Conservation (phyloP, 2,113 vertebrate genomes). For the Vanacampus margaritifer region DNA sequence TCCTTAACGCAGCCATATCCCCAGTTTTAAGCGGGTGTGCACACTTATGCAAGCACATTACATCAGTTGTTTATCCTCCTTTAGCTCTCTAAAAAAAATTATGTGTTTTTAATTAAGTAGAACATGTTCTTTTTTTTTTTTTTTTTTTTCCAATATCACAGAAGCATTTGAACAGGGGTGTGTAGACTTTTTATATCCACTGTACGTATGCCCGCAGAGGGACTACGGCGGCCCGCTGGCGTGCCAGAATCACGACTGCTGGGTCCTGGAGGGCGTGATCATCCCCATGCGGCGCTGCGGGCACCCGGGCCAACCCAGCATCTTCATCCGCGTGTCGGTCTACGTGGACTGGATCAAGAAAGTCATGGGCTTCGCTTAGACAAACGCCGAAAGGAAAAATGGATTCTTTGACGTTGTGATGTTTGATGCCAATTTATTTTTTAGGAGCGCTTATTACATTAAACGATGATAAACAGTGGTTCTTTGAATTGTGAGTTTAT, state of each 20-base stretch:
- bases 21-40: no score
- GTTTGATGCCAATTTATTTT: neutral
- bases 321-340: constrained; percentile 87
- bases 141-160: no score
- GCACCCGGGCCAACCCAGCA: constrained; percentile 80
- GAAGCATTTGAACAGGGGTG: neutral
- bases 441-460: neutral
- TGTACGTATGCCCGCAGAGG: constrained; percentile 71
- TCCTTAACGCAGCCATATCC: no score
- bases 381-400: neutral
- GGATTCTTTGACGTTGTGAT: neutral
- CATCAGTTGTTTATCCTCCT: no score
- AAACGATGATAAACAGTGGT: no score
- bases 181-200: neutral
- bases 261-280: constrained; percentile 94
- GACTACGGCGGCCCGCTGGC: constrained; percentile 93
- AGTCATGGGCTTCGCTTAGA: constrained; percentile 84
- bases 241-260: constrained; percentile 89
- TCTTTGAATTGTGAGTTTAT: neutral
- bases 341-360: constrained; percentile 97
- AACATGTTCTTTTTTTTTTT: no score
- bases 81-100: no score
- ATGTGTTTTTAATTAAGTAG: no score
- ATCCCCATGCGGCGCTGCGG: constrained; percentile 90
- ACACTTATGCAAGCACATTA: no score